Evolutionary conservation across 2,113 vertebrate genomes (phyloP), one percentile per base, ranked within the genome.

Genomic region (Ictalurus punctatus): DNA sequence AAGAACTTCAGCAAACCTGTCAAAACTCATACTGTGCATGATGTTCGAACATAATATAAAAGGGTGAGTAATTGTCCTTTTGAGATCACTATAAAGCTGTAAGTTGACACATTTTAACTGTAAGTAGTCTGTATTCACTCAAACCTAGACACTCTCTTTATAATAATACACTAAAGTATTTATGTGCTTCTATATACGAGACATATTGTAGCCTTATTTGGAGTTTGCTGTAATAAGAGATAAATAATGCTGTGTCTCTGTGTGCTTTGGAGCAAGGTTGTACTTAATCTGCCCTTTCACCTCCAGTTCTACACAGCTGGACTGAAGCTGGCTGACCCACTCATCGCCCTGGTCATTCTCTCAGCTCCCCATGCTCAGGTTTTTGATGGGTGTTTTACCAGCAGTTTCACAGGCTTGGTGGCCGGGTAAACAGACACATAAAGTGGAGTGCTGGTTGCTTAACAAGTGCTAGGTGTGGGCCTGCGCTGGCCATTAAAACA

Each of bases 301-400:
- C 73, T 85, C 67, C 44, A n/a, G 82, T 82, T 86, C 58, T 69
- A 44, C 74, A 83, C 90, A 90, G 80, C 90, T 87, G 90, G 73
- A 87, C 73, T n/a, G 69, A 88, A 61, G 58, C 67, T 40, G 4
- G 23, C 37, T 92, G 92, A 89, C 87, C 91, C 67, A 12, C 59
- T 73, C 81, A 34, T 92, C 91, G 94, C 90, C 88, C 87, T 86
- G 81, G 65, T 30, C 67, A 71, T 80, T 89, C 89, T 86, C 84
- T 63, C 61, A 81, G 79, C 87, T 91, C 79, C 76, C 52, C 61
- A 63, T 14, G 78, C 84, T 93, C 81, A 78, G 65, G 88, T 94
- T 94, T 92, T 88, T 89, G 67, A 80, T 87, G 85, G 73, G 37
- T 81, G 67, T 85, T 91, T 90, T 87, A 90, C 86, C 78, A 82